Base-by-base conservation (phyloP, 2,797 vertebrate species). In the Prionace glauca region DNA sequence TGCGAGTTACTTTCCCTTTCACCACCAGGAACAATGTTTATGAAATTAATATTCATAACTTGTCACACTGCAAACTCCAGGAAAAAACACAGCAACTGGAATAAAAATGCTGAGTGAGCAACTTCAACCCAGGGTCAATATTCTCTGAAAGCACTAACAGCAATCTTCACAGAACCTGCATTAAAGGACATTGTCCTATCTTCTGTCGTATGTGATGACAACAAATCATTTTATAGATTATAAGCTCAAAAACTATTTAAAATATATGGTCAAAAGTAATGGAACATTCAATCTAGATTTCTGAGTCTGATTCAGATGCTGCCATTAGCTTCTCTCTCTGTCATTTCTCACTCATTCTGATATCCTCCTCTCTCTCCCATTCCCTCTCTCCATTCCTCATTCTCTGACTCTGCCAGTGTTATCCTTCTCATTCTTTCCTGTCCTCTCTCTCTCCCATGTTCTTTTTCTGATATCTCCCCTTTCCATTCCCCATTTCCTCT, bases 191-290 rank as follows among this genome's bases (percentile, higher is more conserved):
- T 60, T 77, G 32, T 77, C 71, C 50, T 95, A 95, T 77, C 71
- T 95, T 69, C 93, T 77, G 93, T n/a, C 60, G 71, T 95, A 95
- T 74, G 93, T 95, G 26, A 74, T 41, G 14, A 94, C 36, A 45
- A 74, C 41, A 22, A 36, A 95, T 72, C 93, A 95, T 95, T 95
- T 95, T 95, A 95, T 95, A 95, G 69, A 95, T 56, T 94, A 94
- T 95, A 95, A 95, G 24, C 93, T 95, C 93, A n/a, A 77, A 95
- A 95, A 56, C 93, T 95, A 95, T 95, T 95, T 95, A 95, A 92
- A 92, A n/a, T 95, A 77, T 77, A 95, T 95, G 93, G 60, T 69
- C 8, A 7, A 74, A 56, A 95, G 56, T 95, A 95, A 95, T 77
- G 32, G 81, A 91, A 50, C 93, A 56, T 77, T 95, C 72, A 77